Evolutionary conservation across 2,888 invertebrate species (phyloP).

Genomic region (Mermis nigrescens): DNA sequence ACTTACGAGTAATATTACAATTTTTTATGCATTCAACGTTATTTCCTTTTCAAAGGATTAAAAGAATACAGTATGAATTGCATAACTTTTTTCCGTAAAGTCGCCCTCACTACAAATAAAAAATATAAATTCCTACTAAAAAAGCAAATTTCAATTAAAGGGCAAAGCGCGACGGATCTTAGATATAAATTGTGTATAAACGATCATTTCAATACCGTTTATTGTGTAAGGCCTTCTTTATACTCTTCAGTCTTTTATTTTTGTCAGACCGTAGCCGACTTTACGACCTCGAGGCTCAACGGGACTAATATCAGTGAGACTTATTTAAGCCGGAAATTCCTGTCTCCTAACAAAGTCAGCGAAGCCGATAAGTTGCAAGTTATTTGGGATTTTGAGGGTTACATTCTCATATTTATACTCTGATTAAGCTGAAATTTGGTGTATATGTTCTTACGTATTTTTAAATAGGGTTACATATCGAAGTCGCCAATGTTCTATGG

Average conservation of each 20-base stretch:
- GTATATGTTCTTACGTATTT: conserved; percentile 11
- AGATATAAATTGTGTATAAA: too few species aligned
- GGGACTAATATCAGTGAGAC: neutral
- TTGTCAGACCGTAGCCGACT: neutral
- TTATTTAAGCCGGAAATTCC: neutral
- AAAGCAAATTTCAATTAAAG: too few species aligned
- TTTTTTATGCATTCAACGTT: too few species aligned
- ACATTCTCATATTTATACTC: neutral
- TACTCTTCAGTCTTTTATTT: neutral
- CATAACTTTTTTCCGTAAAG: too few species aligned
- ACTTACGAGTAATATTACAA: too few species aligned
- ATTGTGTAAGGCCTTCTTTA: neutral
- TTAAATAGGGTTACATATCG: conserved; percentile 41
- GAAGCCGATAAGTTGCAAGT: neutral
- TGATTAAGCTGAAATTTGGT: neutral
- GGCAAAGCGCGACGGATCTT: too few species aligned
- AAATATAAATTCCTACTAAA: too few species aligned
- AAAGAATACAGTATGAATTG: too few species aligned
- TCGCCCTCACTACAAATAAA: too few species aligned
- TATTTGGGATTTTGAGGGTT: neutral
- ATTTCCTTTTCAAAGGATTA: too few species aligned
- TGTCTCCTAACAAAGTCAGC: neutral
- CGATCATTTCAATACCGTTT: too few species aligned
- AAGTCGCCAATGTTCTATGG: conserved; percentile 91
- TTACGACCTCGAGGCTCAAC: neutral